phyloP scores from a whole-genome alignment of 2,113 vertebrate genomes.

The Zapus hudsonius region DNA sequence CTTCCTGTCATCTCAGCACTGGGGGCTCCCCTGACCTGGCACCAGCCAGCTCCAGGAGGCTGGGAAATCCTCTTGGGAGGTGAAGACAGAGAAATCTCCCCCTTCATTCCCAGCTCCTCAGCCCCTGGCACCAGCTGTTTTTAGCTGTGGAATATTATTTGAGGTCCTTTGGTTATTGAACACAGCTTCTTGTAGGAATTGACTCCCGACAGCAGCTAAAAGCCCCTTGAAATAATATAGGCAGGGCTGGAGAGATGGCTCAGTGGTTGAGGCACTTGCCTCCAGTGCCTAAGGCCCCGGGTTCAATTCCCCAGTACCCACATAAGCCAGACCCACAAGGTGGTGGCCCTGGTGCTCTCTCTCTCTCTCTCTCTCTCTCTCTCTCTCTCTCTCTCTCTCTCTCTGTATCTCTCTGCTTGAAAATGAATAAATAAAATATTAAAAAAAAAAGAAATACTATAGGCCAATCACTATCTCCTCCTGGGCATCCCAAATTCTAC shows the following conservation, averaged over 20 bases:
- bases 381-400: too few relatives aligned
- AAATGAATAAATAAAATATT: too few relatives aligned
- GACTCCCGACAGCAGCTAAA: background rate
- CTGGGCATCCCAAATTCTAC: background rate
- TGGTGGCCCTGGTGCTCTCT: too few relatives aligned
- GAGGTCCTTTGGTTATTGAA: background rate
- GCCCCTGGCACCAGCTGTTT: background rate
- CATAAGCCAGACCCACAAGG: too few relatives aligned
- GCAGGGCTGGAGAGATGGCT: too few relatives aligned
- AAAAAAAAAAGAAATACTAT: too few relatives aligned
- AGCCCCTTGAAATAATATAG: background rate
- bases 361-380: too few relatives aligned
- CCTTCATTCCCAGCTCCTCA: background rate
- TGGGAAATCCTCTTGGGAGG: conserved; percentile 28
- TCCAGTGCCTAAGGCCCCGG: too few relatives aligned
- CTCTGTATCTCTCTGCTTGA: too few relatives aligned
- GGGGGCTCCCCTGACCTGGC: conserved; percentile 28
- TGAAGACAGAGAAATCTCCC: background rate
- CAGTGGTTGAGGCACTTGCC: too few relatives aligned
- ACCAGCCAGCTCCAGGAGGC: conserved; percentile 1
- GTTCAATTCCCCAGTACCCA: too few relatives aligned
- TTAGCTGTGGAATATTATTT: background rate
- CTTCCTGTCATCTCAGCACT: conserved; percentile 64
- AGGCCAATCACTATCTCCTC: background rate
- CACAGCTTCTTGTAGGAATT: background rate